A percentile compares a stretch with the other conserved stretches of the same genome.
Conservation (phyloP, 2,888 invertebrate genomes). For the Rotaria sp. region DNA sequence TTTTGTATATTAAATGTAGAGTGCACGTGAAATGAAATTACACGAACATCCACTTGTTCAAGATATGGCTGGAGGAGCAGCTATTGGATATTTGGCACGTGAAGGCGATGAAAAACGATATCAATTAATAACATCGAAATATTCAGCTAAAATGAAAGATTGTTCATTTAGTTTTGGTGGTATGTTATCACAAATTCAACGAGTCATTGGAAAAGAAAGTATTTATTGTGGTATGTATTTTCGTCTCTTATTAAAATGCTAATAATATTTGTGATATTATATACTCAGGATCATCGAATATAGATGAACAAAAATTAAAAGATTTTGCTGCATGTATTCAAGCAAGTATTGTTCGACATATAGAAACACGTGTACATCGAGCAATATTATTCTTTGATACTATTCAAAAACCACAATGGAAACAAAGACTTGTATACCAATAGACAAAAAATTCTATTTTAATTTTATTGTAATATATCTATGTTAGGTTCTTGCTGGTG, state of each 20-base stretch:
- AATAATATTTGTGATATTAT: background rate
- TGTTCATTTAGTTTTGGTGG: slow-evolving; percentile 89
- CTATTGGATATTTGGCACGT: slow-evolving; percentile 74
- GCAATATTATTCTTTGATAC: slow-evolving; percentile 66
- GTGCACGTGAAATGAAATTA: slow-evolving; percentile 29
- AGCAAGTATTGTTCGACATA: slow-evolving; percentile 67
- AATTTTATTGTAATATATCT: slow-evolving; percentile 6
- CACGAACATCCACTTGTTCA: slow-evolving; percentile 68
- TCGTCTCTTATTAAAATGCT: background rate
- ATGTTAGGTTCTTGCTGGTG: slow-evolving; percentile 76
- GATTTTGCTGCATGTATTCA: slow-evolving; percentile 82
- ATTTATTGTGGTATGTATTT: slow-evolving; percentile 46
- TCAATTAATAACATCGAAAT: slow-evolving; percentile 21
- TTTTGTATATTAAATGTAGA: background rate
- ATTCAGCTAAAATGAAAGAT: slow-evolving; percentile 59
- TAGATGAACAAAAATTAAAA: slow-evolving; percentile 39
- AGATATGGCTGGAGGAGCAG: slow-evolving; percentile 72
- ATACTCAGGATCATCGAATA: background rate
- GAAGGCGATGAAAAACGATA: slow-evolving; percentile 57
- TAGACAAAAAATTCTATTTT: slow-evolving; percentile 41
- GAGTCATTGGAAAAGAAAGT: slow-evolving; percentile 46
- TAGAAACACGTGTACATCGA: slow-evolving; percentile 73
- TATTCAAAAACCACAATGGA: slow-evolving; percentile 41
- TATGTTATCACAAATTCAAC: slow-evolving; percentile 44
- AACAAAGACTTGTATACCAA: background rate